A percentile compares a stretch with the other conserved stretches of the same genome.
Evolutionary conservation across 2,888 invertebrate genomes (phyloP).

Genomic region (Poecilus cupreus): DNA sequence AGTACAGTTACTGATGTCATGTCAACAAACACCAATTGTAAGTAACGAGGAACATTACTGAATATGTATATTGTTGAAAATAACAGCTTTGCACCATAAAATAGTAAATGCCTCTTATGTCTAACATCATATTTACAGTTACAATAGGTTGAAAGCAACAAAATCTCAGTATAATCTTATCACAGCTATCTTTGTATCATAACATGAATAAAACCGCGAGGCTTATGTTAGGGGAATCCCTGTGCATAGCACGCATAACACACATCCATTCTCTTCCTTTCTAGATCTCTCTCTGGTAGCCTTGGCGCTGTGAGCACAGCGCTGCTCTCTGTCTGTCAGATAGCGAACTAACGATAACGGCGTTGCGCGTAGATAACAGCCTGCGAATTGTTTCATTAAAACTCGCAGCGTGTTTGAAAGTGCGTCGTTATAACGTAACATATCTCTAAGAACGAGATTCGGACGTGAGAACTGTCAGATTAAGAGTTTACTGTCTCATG

Average conservation of each 20-base stretch:
- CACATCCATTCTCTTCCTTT: neutral
- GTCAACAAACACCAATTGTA: no score
- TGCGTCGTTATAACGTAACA: slow-evolving; percentile 13
- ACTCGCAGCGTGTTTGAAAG: slow-evolving; percentile 43
- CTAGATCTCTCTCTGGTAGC: no score
- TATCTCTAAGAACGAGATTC: slow-evolving; percentile 2
- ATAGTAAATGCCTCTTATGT: neutral
- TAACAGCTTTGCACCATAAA: neutral
- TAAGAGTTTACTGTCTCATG: neutral
- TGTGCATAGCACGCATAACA: no score
- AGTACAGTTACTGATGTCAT: no score
- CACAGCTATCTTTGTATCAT: neutral
- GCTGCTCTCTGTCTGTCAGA: slow-evolving; percentile 13
- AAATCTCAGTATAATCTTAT: slow-evolving; percentile 4
- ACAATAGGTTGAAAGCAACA: neutral
- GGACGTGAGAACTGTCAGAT: slow-evolving; percentile 7
- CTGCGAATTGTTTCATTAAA: slow-evolving; percentile 53
- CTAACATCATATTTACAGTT: neutral
- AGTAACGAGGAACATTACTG: no score
- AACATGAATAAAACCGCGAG: neutral
- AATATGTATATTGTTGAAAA: no score
- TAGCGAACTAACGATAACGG: slow-evolving; percentile 22
- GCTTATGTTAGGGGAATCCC: slow-evolving; percentile 26
- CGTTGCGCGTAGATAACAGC: slow-evolving; percentile 35
- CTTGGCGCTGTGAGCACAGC: neutral